phyloP scores from a whole-genome alignment of 2,113 vertebrate species.

The Shinisaurus crocodilurus region DNA sequence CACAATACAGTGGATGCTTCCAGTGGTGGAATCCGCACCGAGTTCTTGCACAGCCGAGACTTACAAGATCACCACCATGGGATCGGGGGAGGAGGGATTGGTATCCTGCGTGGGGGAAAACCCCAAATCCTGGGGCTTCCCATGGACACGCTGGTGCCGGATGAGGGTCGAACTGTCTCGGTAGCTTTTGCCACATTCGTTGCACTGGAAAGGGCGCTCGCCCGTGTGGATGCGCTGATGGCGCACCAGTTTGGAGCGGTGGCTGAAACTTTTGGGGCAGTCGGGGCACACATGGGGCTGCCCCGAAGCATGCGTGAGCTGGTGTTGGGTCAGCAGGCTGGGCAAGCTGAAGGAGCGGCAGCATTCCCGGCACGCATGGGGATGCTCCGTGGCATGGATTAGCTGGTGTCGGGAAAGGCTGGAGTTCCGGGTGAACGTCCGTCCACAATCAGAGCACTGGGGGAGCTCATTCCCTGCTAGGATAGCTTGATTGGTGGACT shows the following conservation, averaged over 20 bases:
- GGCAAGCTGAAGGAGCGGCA: neutral
- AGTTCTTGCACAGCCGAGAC: neutral
- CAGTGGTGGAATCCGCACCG: neutral
- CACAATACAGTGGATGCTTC: neutral
- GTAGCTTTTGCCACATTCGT: neutral
- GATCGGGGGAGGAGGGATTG: neutral
- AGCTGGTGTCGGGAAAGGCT: constrained; percentile 18
- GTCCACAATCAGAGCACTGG: neutral
- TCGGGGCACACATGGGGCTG: constrained; percentile 45
- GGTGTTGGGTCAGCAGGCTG: neutral
- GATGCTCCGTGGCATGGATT: neutral
- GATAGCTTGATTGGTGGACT: neutral
- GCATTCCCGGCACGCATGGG: neutral
- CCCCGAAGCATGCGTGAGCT: neutral
- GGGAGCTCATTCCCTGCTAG: neutral
- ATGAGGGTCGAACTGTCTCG: neutral
- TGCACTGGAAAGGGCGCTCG: constrained; percentile 31
- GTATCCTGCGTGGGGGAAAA: neutral
- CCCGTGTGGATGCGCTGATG: constrained; percentile 56
- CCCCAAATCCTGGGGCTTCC: neutral
- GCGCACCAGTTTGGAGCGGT: constrained; percentile 60
- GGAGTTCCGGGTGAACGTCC: constrained; percentile 5
- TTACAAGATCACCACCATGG: neutral
- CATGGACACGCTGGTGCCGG: neutral
- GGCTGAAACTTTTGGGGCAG: constrained; percentile 64